A percentile compares a stretch with the other conserved stretches of the same genome.
Evolutionary conservation across 2,888 invertebrate species (phyloP).

Genomic region (Euclidia mi): DNA sequence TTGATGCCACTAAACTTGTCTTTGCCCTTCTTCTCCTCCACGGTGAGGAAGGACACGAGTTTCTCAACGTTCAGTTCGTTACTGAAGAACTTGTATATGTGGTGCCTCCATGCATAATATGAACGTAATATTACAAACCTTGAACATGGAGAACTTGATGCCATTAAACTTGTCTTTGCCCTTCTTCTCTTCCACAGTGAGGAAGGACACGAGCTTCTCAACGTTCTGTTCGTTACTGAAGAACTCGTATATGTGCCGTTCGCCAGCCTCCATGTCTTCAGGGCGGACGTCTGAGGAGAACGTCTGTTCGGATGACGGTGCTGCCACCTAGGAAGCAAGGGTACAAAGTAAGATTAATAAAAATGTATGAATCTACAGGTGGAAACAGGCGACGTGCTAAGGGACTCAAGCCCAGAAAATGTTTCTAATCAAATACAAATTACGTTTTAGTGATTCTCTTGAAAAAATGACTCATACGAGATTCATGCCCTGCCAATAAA

Average conservation of each 20-base stretch:
- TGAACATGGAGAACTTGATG: slow-evolving; percentile 92
- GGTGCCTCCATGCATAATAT: no score
- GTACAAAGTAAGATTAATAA: background rate
- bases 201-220: slow-evolving; percentile 91
- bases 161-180: slow-evolving; percentile 95
- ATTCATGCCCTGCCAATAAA: no score
- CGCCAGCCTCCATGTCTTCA: slow-evolving; percentile 91
- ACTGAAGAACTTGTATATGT: no score
- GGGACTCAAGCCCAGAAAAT: no score
- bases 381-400: no score
- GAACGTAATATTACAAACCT: slow-evolving; percentile 89
- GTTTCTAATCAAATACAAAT: no score
- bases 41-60: slow-evolving; percentile 92
- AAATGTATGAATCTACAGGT: no score
- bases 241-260: slow-evolving; percentile 91
- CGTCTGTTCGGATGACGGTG: slow-evolving; percentile 92
- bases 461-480: no score
- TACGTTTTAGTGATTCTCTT: no score
- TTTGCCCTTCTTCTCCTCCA: slow-evolving; percentile 96
- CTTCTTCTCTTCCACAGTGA: slow-evolving; percentile 96
- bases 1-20: slow-evolving; percentile 94
- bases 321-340: slow-evolving; percentile 88
- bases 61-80: no score
- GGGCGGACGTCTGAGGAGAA: slow-evolving; percentile 82
- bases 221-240: slow-evolving; percentile 92